Conservation (phyloP, 2,797 vertebrate species). For the Pterois miles region DNA sequence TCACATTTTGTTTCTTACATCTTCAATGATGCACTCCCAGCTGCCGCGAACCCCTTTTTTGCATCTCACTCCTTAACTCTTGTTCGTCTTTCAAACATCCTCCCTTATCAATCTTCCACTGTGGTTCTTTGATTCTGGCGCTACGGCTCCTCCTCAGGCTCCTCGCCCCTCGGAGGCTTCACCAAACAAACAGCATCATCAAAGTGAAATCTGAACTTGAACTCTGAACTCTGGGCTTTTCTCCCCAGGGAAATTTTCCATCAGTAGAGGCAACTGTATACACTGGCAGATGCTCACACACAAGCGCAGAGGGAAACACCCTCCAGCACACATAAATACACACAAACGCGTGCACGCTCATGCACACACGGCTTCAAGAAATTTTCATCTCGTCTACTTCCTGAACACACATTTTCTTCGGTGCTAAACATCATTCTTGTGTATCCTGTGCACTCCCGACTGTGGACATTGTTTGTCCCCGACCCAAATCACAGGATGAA, state of each 20-base stretch:
- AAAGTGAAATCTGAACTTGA: conserved; percentile 80
- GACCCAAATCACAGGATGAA: conserved; percentile 69
- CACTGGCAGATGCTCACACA: conserved; percentile 66
- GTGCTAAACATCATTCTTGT: conserved; percentile 39
- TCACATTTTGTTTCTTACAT: conserved; percentile 61
- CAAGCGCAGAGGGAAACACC: conserved; percentile 30
- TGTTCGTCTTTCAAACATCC: conserved; percentile 63
- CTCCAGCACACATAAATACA: conserved; percentile 40
- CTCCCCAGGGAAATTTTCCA: conserved; percentile 64
- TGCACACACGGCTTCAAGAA: conserved; percentile 20
- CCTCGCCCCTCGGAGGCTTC: conserved; percentile 46
- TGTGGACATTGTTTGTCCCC: conserved; percentile 66
- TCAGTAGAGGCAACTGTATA: conserved; percentile 69
- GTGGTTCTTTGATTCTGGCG: conserved; percentile 57
- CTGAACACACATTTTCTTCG: conserved; percentile 32
- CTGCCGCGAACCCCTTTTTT: conserved; percentile 25
- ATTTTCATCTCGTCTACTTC: conserved; percentile 43
- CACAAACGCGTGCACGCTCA: not conserved
- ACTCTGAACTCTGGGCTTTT: conserved; percentile 66
- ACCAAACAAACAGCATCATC: conserved; percentile 76
- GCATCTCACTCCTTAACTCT: conserved; percentile 56
- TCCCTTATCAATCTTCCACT: conserved; percentile 63
- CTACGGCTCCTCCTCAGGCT: conserved; percentile 43
- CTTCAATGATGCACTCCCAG: conserved; percentile 50
- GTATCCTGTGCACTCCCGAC: conserved; percentile 38